These are phyloP conservation scores for Acrobasis suavella DNA, from an alignment of 2,888 invertebrate species.

Conservation along the genomic window DNA sequence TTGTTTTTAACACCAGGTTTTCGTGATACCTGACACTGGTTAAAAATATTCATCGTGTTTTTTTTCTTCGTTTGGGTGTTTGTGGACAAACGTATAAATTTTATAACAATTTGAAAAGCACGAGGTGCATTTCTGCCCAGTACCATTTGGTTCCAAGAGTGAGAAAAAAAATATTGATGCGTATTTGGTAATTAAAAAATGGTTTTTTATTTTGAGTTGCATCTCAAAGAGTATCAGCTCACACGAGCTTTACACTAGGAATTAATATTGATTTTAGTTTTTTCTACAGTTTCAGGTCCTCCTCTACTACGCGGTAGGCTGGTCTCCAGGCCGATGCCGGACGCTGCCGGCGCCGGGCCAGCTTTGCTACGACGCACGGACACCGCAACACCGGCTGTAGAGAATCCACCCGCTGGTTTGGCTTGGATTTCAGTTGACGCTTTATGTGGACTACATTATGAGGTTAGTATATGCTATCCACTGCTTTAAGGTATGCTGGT, in stretches of 20 bases:
- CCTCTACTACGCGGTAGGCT: slow-evolving; percentile 86
- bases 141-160: too few species aligned
- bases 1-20: too few species aligned
- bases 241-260: neutral
- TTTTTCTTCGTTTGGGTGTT: too few species aligned
- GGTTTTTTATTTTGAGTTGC: too few species aligned
- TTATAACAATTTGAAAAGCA: too few species aligned
- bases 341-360: slow-evolving; percentile 87
- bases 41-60: too few species aligned
- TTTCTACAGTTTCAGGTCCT: slow-evolving; percentile 51
- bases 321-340: slow-evolving; percentile 86
- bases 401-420: slow-evolving; percentile 84
- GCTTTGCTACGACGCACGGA: slow-evolving; percentile 85
- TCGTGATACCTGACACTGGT: too few species aligned
- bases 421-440: slow-evolving; percentile 92
- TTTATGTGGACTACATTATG: slow-evolving; percentile 91
- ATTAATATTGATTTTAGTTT: slow-evolving; percentile 19
- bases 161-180: too few species aligned
- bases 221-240: neutral
- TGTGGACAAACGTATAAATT: too few species aligned
- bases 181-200: too few species aligned
- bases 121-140: too few species aligned
- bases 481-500: too few species aligned
- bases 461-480: slow-evolving; percentile 66
- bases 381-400: slow-evolving; percentile 73